These are phyloP conservation scores for Epizoanthus illoricatus DNA, from an alignment of 92 coral and sea anemone species.

Conservation along the genomic window DNA sequence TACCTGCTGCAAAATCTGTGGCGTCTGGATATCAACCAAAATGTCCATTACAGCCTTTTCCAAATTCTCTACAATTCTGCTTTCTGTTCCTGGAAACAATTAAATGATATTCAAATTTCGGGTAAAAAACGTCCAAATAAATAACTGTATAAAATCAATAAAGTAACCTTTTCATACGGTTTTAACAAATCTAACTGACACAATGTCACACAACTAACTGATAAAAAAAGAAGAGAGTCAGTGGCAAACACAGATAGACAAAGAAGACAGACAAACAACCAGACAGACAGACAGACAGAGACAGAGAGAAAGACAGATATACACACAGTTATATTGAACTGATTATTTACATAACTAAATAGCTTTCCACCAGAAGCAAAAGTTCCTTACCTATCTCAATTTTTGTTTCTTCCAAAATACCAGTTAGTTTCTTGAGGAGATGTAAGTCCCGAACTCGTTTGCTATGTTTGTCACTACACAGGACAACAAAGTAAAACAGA, in stretches of 20 bases:
- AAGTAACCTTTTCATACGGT: too few relatives aligned
- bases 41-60: conserved; percentile 67
- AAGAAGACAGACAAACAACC: not conserved
- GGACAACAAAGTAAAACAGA: not conserved
- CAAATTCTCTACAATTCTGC: conserved; percentile 49
- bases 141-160: too few relatives aligned
- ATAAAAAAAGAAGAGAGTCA: not conserved
- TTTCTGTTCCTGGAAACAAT: conserved; percentile 42
- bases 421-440: conserved; percentile 86
- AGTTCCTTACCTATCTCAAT: conserved; percentile 57
- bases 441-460: conserved; percentile 92
- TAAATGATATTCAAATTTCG: not conserved
- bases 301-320: not conserved
- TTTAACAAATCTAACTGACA: too few relatives aligned
- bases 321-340: not conserved
- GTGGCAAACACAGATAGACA: not conserved
- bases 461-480: conserved; percentile 90
- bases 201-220: not conserved
- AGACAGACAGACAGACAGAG: not conserved
- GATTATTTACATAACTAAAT: not conserved
- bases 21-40: conserved; percentile 88
- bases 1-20: conserved; percentile 86
- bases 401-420: conserved; percentile 76
- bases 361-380: not conserved
- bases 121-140: not conserved